A percentile compares a stretch with the other conserved stretches of the same genome.
Conservation (phyloP, 2,113 vertebrate species). For the Pterocles gutturalis region DNA sequence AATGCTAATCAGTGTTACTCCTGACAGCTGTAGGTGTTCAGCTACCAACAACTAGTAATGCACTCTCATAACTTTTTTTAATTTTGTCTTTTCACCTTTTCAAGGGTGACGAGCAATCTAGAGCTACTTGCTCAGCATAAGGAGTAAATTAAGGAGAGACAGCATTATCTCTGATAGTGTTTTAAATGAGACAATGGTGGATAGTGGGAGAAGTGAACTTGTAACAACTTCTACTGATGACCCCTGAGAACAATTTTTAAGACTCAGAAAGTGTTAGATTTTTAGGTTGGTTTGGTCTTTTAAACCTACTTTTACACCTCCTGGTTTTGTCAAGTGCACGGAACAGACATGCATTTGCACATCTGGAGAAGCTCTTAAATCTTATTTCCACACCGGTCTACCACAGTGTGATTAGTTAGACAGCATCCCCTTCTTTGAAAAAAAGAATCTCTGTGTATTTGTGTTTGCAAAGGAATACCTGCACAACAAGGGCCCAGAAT, state of each 20-base stretch:
- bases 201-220: background rate
- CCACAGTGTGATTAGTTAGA: background rate
- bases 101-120: background rate
- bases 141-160: background rate
- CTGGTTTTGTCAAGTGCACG: background rate
- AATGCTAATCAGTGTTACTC: constrained; percentile 47
- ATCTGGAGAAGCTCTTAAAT: background rate
- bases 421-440: background rate
- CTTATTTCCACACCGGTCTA: background rate
- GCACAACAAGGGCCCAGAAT: background rate
- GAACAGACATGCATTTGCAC: background rate
- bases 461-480: background rate
- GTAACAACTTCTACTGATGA: background rate
- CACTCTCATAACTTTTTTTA: background rate
- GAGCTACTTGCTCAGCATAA: background rate
- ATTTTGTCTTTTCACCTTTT: background rate
- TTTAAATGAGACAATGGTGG: background rate
- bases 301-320: background rate
- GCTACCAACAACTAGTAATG: background rate
- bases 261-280: background rate
- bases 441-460: background rate
- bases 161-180: background rate
- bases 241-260: background rate
- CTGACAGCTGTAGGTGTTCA: constrained; percentile 46
- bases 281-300: background rate